A percentile compares a stretch with the other conserved stretches of the same genome.
phyloP scores from a whole-genome alignment of 2,113 vertebrate species.

The Cyanistes caeruleus region DNA sequence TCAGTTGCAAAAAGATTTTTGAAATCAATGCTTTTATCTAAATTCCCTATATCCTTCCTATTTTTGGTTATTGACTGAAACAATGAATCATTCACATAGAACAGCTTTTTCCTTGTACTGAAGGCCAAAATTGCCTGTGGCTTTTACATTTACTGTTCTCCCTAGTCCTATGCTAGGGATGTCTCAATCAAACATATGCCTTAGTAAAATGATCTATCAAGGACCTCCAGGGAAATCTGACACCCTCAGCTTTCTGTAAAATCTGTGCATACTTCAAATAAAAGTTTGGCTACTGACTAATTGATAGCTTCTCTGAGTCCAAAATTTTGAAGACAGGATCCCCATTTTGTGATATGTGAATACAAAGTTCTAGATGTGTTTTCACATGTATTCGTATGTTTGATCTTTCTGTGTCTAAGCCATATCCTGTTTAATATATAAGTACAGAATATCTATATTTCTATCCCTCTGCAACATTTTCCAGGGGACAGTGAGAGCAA shows the following conservation, averaged over 20 bases:
- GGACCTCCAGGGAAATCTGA: neutral
- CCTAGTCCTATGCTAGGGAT: neutral
- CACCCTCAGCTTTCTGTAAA: neutral
- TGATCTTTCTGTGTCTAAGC: neutral
- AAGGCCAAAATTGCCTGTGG: neutral
- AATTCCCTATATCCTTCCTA: neutral
- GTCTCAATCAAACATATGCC: neutral
- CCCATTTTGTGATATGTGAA: neutral
- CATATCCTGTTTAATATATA: neutral
- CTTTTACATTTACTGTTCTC: neutral
- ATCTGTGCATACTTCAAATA: neutral
- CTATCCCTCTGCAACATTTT: neutral
- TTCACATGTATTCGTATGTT: neutral
- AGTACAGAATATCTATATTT: neutral
- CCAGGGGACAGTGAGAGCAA: neutral
- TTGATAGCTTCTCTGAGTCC: neutral
- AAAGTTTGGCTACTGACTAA: neutral
- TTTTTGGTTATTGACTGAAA: neutral
- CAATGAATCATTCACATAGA: neutral
- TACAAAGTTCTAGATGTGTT: neutral
- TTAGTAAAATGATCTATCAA: neutral
- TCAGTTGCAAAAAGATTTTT: neutral
- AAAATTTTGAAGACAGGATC: neutral
- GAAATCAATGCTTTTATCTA: neutral
- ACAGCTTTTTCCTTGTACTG: neutral